Base-by-base conservation (phyloP, 1,140 invertebrate species). In the Fopius arisanus region DNA sequence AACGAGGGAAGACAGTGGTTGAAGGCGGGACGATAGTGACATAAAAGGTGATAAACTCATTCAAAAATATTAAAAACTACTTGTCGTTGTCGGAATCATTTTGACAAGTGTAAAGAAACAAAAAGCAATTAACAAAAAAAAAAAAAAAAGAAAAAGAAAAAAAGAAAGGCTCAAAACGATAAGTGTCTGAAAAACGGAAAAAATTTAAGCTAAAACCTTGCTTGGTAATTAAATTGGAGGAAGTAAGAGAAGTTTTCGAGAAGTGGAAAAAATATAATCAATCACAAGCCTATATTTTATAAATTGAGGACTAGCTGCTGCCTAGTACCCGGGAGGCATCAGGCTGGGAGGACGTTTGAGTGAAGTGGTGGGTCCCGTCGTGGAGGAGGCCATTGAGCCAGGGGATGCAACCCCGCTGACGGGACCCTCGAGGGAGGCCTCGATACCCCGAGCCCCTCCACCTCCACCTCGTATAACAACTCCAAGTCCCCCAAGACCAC, bases 321-420 rank as follows among this genome's bases (percentile, higher is more conserved):
- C 78, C 70, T 76, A 80, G 74, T 72, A 75, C 31, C 41, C 69
- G 78, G 78, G 84, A 86, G 80, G 81, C 85, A 81, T 82, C 87
- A 88, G 87, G 86, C 87, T 88, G 87, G 87, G 87, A 84, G 87
- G 86, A 84, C 83, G 86, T 80, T 76, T 88, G 82, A 88, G 87
- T 79, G 87, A 87, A 77, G 86, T 87, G 76, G 85, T 88, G 87
- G 87, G 87, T 87, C 87, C 87, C 87, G 87, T 87, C 85, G 87
- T 88, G 86, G 87, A 88, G 87, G 87, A 87, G 86, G 86, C 86
- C 84, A 84, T 86, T 68, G 87, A 88, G 86, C 87, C 87, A 79
- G 86, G 86, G 82, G 85, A 88, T 88, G 87, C 83, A 75, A 86
- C 84, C 84, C 81, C 85, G 82, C 84, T 86, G 86, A 87, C 86